Evolutionary conservation across 2,797 vertebrate genomes (phyloP), one percentile per base, ranked within the genome.

Genomic region (Babyrousa celebensis): DNA sequence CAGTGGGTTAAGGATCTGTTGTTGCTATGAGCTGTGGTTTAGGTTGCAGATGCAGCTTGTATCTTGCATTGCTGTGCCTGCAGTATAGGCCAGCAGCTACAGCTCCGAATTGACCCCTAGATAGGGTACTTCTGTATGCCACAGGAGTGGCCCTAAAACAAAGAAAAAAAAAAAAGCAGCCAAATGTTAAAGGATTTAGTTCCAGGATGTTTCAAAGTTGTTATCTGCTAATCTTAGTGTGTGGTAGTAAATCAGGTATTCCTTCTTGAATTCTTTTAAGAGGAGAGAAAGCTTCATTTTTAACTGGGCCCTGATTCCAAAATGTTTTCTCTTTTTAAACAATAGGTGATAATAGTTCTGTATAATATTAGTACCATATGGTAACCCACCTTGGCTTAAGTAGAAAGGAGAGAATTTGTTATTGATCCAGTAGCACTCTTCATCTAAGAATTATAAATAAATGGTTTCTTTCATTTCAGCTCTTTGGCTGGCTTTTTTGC

Each of bases 401-500:
- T 62, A 27, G 36, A 27, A 88, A 83, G 80, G 52, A 72, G 29
- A 89, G 68, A 79, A 32, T 93, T 67, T 91, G 27, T 67, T 88
- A 54, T 68, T 82, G 74, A 77, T 40, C 32, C 36, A 52, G 27
- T 21, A 96, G 74, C 17, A 58, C 12, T 95, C 29, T 93, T 77
- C 74, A 43, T 91, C 21, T 91, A 94, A 94, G 67, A 93, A 91
- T 95, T 63, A 80, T 80, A 95, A 97, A 94, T 97, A 95, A 94
- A 79, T 85, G 23, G 18, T 92, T 93, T 78, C 93, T 92, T 93
- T 82, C 80, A 86, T 97, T 97, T 75, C 97, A 99, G 99, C 94
- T 99, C 92, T 99, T 99, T 80, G 97, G 99, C 65, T 99, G 99
- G 99, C 94, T 99, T 72, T 98, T 98, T 32, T 98, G 98, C 95